Evolutionary conservation across 1,140 invertebrate genomes (phyloP).

Genomic region (Dendrolimus kikuchii): DNA sequence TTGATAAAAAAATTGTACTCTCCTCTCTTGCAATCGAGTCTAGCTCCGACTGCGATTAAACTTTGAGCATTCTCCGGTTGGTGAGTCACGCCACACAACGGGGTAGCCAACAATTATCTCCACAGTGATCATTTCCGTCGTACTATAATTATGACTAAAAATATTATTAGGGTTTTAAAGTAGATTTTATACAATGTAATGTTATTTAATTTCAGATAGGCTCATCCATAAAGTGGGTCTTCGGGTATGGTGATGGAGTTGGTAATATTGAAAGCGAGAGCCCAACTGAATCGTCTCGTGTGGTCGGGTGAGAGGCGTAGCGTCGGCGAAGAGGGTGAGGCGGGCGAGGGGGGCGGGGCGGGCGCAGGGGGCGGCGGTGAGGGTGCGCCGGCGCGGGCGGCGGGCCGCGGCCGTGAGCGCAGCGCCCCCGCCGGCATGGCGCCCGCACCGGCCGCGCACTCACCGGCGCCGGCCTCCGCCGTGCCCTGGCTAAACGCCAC

Average conservation of each 20-base stretch:
- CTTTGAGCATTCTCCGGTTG: too few species aligned
- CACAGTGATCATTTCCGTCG: too few species aligned
- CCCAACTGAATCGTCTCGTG: constrained; percentile 63
- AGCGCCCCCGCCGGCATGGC: constrained; percentile 6
- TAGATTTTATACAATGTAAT: neutral
- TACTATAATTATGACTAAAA: too few species aligned
- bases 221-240: constrained; percentile 23
- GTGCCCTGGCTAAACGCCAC: constrained; percentile 71
- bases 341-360: constrained; percentile 17
- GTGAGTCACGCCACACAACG: too few species aligned
- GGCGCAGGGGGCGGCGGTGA: constrained; percentile 16
- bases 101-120: too few species aligned
- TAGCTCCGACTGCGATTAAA: too few species aligned
- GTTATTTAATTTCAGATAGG: constrained; percentile 43
- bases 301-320: constrained; percentile 27
- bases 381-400: constrained; percentile 46
- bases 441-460: constrained; percentile 19
- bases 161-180: too few species aligned
- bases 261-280: constrained; percentile 64
- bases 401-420: constrained; percentile 13
- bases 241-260: constrained; percentile 65
- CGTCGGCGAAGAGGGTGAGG: constrained; percentile 25
- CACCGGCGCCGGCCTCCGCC: constrained; percentile 63
- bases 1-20: too few species aligned
- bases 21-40: too few species aligned